A percentile compares a stretch with the other conserved stretches of the same genome.
Evolutionary conservation across 2,797 vertebrate species (phyloP).

Genomic region (Chelidonichthys spinosus): DNA sequence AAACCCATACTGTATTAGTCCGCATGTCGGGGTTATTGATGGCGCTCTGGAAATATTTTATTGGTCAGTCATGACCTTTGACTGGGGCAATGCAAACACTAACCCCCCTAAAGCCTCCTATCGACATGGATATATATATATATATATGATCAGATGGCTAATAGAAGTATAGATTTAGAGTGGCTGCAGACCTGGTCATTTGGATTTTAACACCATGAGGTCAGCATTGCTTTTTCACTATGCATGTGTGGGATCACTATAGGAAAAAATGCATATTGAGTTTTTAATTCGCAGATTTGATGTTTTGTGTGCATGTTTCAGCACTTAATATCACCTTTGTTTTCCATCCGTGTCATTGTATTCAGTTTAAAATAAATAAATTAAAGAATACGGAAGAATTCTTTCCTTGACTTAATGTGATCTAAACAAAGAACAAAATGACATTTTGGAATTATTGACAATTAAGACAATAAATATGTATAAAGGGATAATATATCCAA

Average conservation of each 20-base stretch:
- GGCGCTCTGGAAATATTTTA: constrained; percentile 83
- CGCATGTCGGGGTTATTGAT: constrained; percentile 86
- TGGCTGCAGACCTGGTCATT: constrained; percentile 53
- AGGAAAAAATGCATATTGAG: constrained; percentile 36
- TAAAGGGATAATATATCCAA: not conserved
- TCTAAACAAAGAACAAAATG: constrained; percentile 6
- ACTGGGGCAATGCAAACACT: constrained; percentile 80
- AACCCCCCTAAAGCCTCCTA: constrained; percentile 77
- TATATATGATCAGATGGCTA: constrained; percentile 71
- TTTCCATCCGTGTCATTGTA: too few relatives aligned
- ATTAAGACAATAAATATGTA: not conserved
- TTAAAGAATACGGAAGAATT: too few relatives aligned
- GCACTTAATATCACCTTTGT: too few relatives aligned
- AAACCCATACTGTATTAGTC: constrained; percentile 85
- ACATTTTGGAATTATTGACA: not conserved
- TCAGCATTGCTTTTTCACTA: constrained; percentile 55
- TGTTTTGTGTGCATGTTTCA: too few relatives aligned
- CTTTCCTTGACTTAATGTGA: not conserved
- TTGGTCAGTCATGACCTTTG: constrained; percentile 85
- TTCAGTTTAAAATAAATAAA: too few relatives aligned
- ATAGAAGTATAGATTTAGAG: constrained; percentile 74
- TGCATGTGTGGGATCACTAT: constrained; percentile 37
- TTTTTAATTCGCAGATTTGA: not conserved
- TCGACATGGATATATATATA: constrained; percentile 64
- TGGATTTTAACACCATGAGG: constrained; percentile 63